Base-by-base conservation (phyloP, 2,888 invertebrate genomes). In the Lysandra bellargus region DNA sequence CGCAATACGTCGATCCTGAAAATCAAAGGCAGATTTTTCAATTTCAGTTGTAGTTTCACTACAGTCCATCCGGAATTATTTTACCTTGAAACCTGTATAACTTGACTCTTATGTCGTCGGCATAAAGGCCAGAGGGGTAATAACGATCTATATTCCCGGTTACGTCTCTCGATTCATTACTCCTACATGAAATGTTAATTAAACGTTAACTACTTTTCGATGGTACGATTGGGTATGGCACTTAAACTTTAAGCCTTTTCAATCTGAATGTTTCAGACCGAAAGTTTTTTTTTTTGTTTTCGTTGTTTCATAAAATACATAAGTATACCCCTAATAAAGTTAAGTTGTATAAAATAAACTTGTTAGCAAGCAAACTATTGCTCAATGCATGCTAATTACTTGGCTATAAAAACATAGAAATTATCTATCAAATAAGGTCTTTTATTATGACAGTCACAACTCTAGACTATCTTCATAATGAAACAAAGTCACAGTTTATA, bases 21-120 rank as follows among this genome's bases (percentile, higher is more conserved):
- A 76, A 30, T 57, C 76, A 57, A 57, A 76, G 76, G 33, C 6
- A 75, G 49, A 76, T 57, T 17, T 76, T 76, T 76, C 53, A 76
- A 76, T 76, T 57, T 53, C 75, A 74, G 37, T n/a, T 44, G 57
- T 57, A 33, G 76, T 75, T 75, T 14, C 33, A 69, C 78, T 30
- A 64, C 57, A 53, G 30, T 57, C 17, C 57, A 1, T 57, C 17
- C 57, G 57, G 17, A 17, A 57, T 57, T 57, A 17, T 57, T 57
- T 57, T 57, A 57, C 57, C 14, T 57, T 17, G 4, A 57, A 57
- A 57, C 4, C 57, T 17, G 17, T 57, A 17, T 57, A 4, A 57
- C 14, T 57, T 57, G 14, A 17, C 57, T 6, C 74, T 74, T 57
- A 57, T 57, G 57, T 17, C 57, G 4, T 57, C 17, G 57, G 57